Conservation (phyloP, 2,888 invertebrate genomes). For the Hypercompe scribonia region DNA sequence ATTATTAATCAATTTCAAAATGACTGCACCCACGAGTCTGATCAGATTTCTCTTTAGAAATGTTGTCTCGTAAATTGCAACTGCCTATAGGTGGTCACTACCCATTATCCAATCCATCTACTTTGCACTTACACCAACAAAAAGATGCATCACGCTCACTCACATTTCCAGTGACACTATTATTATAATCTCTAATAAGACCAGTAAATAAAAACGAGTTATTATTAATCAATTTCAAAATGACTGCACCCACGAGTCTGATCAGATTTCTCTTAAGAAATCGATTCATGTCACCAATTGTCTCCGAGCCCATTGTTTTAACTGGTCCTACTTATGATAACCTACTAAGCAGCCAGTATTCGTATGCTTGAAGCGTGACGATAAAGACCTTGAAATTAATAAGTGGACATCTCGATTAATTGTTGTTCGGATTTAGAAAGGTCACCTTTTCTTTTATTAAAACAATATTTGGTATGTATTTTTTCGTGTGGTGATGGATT, state of each 20-base stretch:
- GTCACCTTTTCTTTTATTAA: not conserved
- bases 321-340: slow-evolving; percentile 32
- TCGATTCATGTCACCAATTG: slow-evolving; percentile 33
- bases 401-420: slow-evolving; percentile 7
- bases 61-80: no score
- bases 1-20: slow-evolving; percentile 28
- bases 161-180: not conserved
- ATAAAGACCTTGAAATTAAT: slow-evolving; percentile 51
- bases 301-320: slow-evolving; percentile 42
- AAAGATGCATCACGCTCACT: no score
- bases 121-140: no score
- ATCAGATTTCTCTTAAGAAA: slow-evolving; percentile 35
- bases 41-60: slow-evolving; percentile 29
- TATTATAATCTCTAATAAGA: not conserved
- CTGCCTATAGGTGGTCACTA: no score
- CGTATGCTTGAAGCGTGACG: slow-evolving; percentile 52
- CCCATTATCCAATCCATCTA: no score
- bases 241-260: slow-evolving; percentile 2
- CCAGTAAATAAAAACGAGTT: slow-evolving; percentile 10
- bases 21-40: slow-evolving; percentile 2
- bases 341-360: slow-evolving; percentile 34
- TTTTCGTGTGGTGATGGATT: no score
- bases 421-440: slow-evolving; percentile 1
- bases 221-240: slow-evolving; percentile 28
- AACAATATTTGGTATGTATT: not conserved